Percentiles rank a stretch among this genome's conserved stretches.
phyloP scores from a whole-genome alignment of 2,888 invertebrate species.

The Napeogenes sylphis region DNA sequence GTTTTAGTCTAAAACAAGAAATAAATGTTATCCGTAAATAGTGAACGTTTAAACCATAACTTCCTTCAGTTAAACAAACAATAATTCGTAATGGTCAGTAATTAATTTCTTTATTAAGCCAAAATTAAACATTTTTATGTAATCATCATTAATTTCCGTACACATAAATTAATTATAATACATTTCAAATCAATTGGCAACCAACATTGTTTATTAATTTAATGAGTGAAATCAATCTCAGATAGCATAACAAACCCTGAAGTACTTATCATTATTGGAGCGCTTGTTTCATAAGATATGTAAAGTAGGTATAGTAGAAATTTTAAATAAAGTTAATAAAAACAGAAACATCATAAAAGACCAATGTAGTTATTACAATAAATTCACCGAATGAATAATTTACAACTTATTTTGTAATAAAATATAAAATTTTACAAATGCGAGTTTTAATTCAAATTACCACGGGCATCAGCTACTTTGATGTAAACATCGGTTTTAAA shows the following conservation, averaged over 20 bases:
- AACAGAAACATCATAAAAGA: too few relatives aligned
- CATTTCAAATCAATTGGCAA: not conserved
- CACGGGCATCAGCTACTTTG: conserved; percentile 23
- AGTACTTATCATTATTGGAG: not conserved
- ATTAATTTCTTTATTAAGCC: too few relatives aligned
- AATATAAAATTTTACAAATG: not conserved
- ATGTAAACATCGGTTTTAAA: conserved; percentile 45
- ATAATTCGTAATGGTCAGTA: conserved; percentile 9
- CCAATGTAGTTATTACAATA: too few relatives aligned
- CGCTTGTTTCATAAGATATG: not conserved
- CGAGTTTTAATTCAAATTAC: conserved; percentile 6
- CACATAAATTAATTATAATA: not conserved
- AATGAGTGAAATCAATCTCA: conserved; percentile 9
- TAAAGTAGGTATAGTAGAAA: too few relatives aligned
- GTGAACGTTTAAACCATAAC: conserved; percentile 9
- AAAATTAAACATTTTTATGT: not conserved
- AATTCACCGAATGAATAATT: too few relatives aligned
- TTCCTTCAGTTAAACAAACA: conserved; percentile 15
- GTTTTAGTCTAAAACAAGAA: not conserved
- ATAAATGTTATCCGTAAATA: not conserved
- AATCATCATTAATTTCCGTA: conserved; percentile 13
- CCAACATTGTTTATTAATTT: conserved; percentile 1
- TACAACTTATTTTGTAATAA: too few relatives aligned
- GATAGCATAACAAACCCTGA: conserved; percentile 1
- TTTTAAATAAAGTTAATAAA: too few relatives aligned